Evolutionary conservation across 2,113 vertebrate genomes (phyloP).

Genomic region (Scolopax mira): DNA sequence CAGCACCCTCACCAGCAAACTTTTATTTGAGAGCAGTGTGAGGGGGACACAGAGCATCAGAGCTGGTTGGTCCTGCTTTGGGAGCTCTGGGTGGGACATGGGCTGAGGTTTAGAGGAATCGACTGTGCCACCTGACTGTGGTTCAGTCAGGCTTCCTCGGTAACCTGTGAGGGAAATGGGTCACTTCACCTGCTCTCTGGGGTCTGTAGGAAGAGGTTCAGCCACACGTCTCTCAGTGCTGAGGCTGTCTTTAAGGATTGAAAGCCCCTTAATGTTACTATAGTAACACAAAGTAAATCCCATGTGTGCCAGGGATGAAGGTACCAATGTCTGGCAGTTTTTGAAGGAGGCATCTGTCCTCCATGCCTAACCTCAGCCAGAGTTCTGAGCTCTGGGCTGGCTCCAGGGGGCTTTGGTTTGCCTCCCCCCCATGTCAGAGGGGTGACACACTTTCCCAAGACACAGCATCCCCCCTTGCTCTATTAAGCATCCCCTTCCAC

Average conservation of each 20-base stretch:
- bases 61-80: neutral
- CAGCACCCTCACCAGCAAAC: fast-evolving
- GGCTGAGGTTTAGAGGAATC: neutral
- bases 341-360: neutral
- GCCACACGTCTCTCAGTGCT: too few relatives aligned
- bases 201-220: neutral
- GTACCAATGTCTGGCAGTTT: fast-evolving
- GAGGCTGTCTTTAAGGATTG: neutral
- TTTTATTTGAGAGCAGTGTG: fast-evolving
- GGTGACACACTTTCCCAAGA: fast-evolving
- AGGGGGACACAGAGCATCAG: fast-evolving
- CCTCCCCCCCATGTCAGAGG: fast-evolving
- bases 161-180: fast-evolving
- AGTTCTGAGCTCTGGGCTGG: neutral
- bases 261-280: neutral
- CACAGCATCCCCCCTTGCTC: neutral
- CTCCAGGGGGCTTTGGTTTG: neutral
- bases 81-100: fast-evolving
- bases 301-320: fast-evolving
- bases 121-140: neutral
- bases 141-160: neutral
- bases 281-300: neutral
- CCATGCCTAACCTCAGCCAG: fast-evolving
- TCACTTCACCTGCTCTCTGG: neutral
- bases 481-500: fast-evolving